Evolutionary conservation across 30 jellyfish, hydroid and myxozoan genomes (phyloP).

Genomic region (Nemopilema nomurai): DNA sequence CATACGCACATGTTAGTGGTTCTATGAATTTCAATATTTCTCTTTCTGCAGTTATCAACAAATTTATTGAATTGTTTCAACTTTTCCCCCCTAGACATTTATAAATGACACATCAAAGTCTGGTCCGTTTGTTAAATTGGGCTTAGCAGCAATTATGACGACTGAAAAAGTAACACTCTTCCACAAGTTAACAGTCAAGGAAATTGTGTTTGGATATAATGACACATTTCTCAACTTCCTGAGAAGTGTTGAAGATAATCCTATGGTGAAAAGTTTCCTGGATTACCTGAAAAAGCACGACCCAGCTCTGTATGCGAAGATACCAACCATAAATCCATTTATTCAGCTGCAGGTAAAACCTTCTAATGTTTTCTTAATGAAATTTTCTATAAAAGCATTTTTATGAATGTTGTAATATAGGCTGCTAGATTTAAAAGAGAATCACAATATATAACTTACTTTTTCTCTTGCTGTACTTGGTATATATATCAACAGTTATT

Average conservation of each 20-base stretch:
- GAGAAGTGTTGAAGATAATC: constrained; percentile 28
- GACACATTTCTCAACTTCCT: constrained; percentile 64
- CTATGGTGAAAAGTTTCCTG: constrained; percentile 15
- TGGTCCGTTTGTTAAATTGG: background rate
- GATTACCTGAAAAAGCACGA: constrained; percentile 35
- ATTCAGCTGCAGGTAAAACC: constrained; percentile 86
- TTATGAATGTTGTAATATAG: too few relatives aligned
- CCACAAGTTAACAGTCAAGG: constrained; percentile 66
- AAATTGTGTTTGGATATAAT: constrained; percentile 86
- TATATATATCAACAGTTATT: too few relatives aligned
- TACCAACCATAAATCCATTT: constrained; percentile 69
- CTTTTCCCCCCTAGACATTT: constrained; percentile 42
- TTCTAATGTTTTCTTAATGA: background rate
- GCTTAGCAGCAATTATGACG: background rate
- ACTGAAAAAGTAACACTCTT: constrained; percentile 36
- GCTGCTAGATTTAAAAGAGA: too few relatives aligned
- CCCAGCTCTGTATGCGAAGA: constrained; percentile 56
- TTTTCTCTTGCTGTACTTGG: too few relatives aligned
- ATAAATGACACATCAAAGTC: constrained; percentile 30
- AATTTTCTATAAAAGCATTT: background rate
- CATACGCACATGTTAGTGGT: too few relatives aligned
- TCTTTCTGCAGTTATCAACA: background rate
- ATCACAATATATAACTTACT: too few relatives aligned
- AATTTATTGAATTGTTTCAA: too few relatives aligned
- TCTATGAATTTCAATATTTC: too few relatives aligned